Evolutionary conservation across 2,113 vertebrate genomes (phyloP).

Genomic region (Pterocles burchelli): DNA sequence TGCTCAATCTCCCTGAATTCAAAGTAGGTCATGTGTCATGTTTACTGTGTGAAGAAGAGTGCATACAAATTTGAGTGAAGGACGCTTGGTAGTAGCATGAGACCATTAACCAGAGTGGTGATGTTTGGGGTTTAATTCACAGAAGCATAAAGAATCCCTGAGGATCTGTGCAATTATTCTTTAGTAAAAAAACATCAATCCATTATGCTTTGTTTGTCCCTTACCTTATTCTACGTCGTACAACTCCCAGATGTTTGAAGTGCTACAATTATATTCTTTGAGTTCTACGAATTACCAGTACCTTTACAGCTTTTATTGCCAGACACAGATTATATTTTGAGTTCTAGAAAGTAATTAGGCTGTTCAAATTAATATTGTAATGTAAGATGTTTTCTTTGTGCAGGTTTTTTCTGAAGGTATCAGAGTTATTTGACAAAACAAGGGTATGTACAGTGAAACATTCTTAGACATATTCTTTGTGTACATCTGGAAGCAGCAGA

Average conservation of each 20-base stretch:
- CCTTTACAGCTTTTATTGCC: not conserved
- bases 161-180: not conserved
- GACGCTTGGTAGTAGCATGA: not conserved
- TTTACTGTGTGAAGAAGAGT: not conserved
- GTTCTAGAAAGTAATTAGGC: not conserved
- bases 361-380: conserved; percentile 5
- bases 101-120: not conserved
- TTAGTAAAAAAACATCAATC: not conserved
- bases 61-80: not conserved
- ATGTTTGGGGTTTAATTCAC: not conserved
- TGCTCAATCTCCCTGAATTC: not conserved
- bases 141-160: not conserved
- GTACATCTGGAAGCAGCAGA: not conserved
- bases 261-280: not conserved
- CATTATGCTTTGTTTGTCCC: not conserved
- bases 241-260: not conserved
- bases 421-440: conserved; percentile 97
- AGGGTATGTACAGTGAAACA: conserved; percentile 81
- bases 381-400: conserved; percentile 45
- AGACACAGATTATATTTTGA: not conserved
- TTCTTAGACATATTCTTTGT: not conserved
- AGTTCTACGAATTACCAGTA: not conserved
- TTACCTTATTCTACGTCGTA: not conserved
- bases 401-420: conserved; percentile 98
- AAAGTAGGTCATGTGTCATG: rapidly evolving